These are phyloP conservation scores for Prunella strophiata DNA, from an alignment of 2,797 vertebrate genomes.

Conservation along the genomic window DNA sequence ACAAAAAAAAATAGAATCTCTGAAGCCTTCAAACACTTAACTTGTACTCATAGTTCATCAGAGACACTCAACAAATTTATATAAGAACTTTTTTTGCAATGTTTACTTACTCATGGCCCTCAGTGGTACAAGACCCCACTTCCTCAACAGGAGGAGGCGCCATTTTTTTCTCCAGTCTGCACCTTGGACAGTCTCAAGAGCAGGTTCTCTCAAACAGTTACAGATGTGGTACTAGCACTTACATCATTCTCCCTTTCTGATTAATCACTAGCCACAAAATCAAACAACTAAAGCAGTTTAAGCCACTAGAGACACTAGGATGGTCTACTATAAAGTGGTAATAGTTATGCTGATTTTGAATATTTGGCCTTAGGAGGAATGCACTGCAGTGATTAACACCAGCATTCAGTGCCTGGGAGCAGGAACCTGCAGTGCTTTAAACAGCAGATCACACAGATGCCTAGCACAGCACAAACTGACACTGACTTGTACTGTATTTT, in stretches of 20 bases:
- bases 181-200: neutral
- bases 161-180: neutral
- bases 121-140: neutral
- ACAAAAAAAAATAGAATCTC: neutral
- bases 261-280: neutral
- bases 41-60: neutral
- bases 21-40: neutral
- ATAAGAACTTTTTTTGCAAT: neutral
- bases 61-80: neutral
- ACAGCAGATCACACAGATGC: neutral
- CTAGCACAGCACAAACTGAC: neutral
- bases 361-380: neutral
- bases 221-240: neutral
- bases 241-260: neutral
- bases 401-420: neutral
- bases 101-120: neutral
- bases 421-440: neutral
- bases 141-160: rapidly evolving
- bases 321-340: neutral
- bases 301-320: neutral
- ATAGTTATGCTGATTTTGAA: neutral
- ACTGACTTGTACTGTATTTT: neutral
- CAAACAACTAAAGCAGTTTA: neutral
- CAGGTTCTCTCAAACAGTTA: neutral
- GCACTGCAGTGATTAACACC: neutral